phyloP scores from a whole-genome alignment of 2,888 invertebrate species.

The Pharmacophagus antenor region DNA sequence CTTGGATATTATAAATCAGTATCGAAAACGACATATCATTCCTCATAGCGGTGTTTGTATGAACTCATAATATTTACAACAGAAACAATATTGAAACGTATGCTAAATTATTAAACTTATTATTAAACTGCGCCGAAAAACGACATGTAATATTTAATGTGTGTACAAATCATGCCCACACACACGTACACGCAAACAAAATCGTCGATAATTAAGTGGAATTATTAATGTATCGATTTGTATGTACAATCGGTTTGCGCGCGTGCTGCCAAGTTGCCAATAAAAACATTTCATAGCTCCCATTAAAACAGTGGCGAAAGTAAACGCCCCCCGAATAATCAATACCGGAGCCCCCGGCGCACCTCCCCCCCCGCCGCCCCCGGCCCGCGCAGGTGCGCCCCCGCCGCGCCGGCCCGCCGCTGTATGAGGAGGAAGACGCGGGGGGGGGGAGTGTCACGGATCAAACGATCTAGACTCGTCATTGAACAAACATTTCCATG shows the following conservation, averaged over 20 bases:
- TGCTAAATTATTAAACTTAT: too few relatives aligned
- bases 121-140: too few relatives aligned
- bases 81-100: too few relatives aligned
- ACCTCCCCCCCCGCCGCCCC: slow-evolving; percentile 44
- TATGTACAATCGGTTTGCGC: slow-evolving; percentile 57
- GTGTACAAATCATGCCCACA: too few relatives aligned
- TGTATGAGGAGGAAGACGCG: slow-evolving; percentile 33
- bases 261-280: slow-evolving; percentile 63
- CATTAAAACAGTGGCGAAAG: slow-evolving; percentile 80
- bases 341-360: slow-evolving; percentile 54
- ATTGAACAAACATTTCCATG: background rate
- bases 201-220: slow-evolving; percentile 26
- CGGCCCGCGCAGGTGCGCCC: slow-evolving; percentile 31
- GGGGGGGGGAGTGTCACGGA: slow-evolving; percentile 45
- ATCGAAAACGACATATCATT: too few relatives aligned
- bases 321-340: slow-evolving; percentile 70
- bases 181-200: too few relatives aligned
- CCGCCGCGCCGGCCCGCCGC: background rate
- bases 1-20: too few relatives aligned
- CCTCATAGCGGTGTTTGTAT: too few relatives aligned
- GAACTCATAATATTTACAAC: too few relatives aligned
- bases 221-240: slow-evolving; percentile 54
- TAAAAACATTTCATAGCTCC: slow-evolving; percentile 77
- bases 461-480: slow-evolving; percentile 36
- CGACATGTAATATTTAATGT: too few relatives aligned